Base-by-base conservation (phyloP, 1,140 invertebrate genomes). In the Chrysoperla carnea region DNA sequence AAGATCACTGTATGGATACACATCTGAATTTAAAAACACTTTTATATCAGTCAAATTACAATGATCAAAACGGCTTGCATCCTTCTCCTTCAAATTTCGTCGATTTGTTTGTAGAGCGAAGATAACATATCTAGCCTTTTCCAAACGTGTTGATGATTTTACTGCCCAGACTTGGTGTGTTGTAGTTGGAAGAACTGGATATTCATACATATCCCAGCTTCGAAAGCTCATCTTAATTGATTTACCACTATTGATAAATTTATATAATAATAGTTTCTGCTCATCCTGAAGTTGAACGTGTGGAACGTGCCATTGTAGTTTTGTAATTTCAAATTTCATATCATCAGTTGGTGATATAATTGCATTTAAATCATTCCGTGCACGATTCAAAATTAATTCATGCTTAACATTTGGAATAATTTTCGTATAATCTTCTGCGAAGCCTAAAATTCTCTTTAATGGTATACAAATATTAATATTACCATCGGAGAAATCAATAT, bases 371-470 rank as follows among this genome's bases (percentile, higher is more conserved):
- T 58, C 49, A 1, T 37, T 51, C 17, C 48, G 52, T 7, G 54
- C 35, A 43, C 55, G 46, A 14, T 53, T 52, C 13, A 62, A 45
- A 49, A 63, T 54, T 7, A 65, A 37, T 46, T 64, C 59, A 51
- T 62, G 60, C 47, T 61, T 59, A 41, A 48, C 50, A 44, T 63
- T 61, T 1, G 59, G 39, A 11, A 63, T 46, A 31, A 66, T 54
- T 49, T 55, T 53, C 36, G 50, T 48, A 50, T 60, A 64, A 50
- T 64, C 60, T 48, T 64, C 57, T 29, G 54, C 56, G 51, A 63
- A 63, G 12, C 58, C 57, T 0, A 61, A 43, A 1, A 64, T 36
- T 31, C 53, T 41, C 23, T 45, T 56, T 6, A 64, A 37, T 8
- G 61, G 60, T 29, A 65, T 48, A 13, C 46, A 45, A 15, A 55